Evolutionary conservation across 1,140 invertebrate genomes (phyloP).

Genomic region (Drosophila littoralis): DNA sequence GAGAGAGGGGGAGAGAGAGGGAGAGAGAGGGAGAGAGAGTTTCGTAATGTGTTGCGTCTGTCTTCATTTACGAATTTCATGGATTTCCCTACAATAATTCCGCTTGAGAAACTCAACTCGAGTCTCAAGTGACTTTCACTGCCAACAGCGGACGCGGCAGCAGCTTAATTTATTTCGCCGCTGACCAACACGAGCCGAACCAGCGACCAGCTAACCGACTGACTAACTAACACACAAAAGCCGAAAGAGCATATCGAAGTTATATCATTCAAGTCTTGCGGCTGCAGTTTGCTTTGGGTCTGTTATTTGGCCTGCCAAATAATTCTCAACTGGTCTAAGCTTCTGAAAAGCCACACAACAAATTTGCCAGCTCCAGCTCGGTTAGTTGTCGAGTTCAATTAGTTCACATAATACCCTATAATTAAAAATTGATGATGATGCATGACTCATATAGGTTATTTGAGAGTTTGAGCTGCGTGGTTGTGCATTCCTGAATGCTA

Average conservation of each 20-base stretch:
- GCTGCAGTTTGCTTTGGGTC: neutral
- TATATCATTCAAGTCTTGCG: neutral
- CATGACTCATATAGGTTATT: no score
- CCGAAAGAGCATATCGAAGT: neutral
- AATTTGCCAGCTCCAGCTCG: no score
- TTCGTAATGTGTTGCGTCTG: slow-evolving; percentile 74
- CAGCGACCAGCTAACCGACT: slow-evolving; percentile 42
- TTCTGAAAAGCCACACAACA: no score
- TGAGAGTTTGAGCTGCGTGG: no score
- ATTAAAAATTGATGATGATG: no score
- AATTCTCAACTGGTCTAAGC: no score
- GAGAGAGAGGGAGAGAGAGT: slow-evolving; percentile 24
- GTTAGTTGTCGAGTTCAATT: no score
- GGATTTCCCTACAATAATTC: slow-evolving; percentile 78
- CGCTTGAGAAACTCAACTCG: slow-evolving; percentile 63
- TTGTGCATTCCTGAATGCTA: fast-evolving
- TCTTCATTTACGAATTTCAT: slow-evolving; percentile 80
- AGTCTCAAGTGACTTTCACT: slow-evolving; percentile 75
- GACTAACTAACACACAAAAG: slow-evolving; percentile 40
- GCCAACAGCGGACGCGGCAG: slow-evolving; percentile 45
- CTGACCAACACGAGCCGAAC: slow-evolving; percentile 30
- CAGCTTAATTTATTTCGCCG: slow-evolving; percentile 41
- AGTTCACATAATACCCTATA: no score
- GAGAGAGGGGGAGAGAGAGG: neutral
- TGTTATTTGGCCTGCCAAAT: no score